Base-by-base conservation (phyloP, 2,888 invertebrate species). In the Eupeodes luniger region DNA sequence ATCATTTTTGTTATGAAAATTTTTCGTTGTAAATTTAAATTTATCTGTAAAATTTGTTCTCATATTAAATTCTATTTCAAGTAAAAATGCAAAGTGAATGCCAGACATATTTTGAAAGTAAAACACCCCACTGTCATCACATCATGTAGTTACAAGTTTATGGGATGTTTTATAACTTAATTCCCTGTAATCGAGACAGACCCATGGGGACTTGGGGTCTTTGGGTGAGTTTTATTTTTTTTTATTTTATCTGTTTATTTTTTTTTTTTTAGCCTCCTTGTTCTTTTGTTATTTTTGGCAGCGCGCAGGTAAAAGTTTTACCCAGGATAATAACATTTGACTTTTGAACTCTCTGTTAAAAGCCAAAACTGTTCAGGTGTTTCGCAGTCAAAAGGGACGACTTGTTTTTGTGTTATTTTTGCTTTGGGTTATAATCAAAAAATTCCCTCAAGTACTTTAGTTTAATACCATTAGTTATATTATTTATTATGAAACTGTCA, bases 331-430 rank as follows among this genome's bases (percentile, higher is more conserved):
- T 51, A 75, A 64, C 67, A 69, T 80, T 84, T 80, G 79, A 77
- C 87, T 87, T 80, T 87, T 80, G 80, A 80, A 87, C 76, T 84
- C 67, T 27, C 9, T 80, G 40, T 19, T 9, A n/a, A 74, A 79
- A 78, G 47, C 53, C 59, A 61, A 40, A 83, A 61, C 72, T 55
- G 77, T 67, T 81, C 70, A 79, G 79, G 83, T 76, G 83, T 36
- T 83, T 40, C 16, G 6, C 40, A 70, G 74, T 64, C 78, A 47
- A 53, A 34, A 69, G 69, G 11, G 49, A 78, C 47, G 40, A 40
- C n/a, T 61, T 64, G 57, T 57, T 27, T 12, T 57, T 74, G 66
- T 16, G 47, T 27, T 12, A 59, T 66, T 51, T 19, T 67, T 40
- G 66, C 36, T 44, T 70, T 19, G 27, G 36, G 49, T 19, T 72